These are phyloP conservation scores for Cuniculus paca DNA, from an alignment of 2,797 vertebrate species.

Conservation along the genomic window DNA sequence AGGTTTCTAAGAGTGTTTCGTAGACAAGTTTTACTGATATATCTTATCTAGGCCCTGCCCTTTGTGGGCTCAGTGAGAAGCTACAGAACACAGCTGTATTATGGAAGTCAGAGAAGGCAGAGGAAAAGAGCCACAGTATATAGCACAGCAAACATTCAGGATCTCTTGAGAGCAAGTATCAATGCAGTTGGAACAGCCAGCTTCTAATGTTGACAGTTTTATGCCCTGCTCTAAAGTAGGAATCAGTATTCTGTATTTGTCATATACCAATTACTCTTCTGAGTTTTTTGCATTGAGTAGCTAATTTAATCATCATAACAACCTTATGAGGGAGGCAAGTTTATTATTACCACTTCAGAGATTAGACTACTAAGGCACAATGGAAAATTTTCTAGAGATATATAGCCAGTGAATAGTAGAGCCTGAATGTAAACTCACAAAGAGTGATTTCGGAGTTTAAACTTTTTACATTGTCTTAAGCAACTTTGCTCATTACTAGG, in stretches of 20 bases:
- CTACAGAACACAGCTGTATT: neutral
- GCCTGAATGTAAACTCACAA: neutral
- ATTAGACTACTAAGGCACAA: neutral
- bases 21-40: neutral
- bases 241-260: neutral
- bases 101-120: neutral
- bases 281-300: neutral
- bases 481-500: neutral
- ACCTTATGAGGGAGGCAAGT: neutral
- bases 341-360: slow-evolving; percentile 17
- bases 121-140: neutral
- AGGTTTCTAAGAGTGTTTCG: neutral
- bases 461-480: neutral
- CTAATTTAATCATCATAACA: slow-evolving; percentile 12
- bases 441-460: neutral
- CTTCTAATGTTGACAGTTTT: neutral
- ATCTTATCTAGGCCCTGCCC: neutral
- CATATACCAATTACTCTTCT: neutral
- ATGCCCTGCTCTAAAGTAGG: neutral
- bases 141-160: neutral
- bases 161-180: neutral
- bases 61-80: neutral
- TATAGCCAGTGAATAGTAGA: neutral
- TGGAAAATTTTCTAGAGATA: neutral
- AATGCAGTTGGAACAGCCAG: neutral